Conservation (phyloP, 1,140 invertebrate species). For the Tetragonula clypearis region DNA sequence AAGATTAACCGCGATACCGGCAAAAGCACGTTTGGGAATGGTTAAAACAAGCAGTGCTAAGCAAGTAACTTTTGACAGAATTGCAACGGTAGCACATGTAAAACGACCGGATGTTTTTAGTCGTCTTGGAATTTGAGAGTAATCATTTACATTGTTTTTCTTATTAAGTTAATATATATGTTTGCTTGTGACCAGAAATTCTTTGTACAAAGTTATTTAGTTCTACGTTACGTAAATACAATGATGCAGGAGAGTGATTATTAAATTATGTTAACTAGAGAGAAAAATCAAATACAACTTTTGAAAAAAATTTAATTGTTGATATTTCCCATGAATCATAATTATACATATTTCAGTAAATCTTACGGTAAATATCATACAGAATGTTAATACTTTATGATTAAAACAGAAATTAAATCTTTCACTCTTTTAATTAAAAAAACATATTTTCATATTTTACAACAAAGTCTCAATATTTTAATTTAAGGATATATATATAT, state of each 20-base stretch:
- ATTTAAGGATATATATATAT: neutral
- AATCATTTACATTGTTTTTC: conserved; percentile 5
- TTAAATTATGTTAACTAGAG: conserved; percentile 17
- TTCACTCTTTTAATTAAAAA: neutral
- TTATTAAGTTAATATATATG: conserved; percentile 14
- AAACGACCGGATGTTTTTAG: conserved; percentile 79
- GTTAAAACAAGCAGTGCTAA: conserved; percentile 60
- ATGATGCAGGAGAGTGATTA: conserved; percentile 4
- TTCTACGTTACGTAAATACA: conserved; percentile 37
- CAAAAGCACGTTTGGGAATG: conserved; percentile 77
- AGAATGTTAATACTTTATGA: neutral
- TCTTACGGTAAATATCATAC: conserved; percentile 3
- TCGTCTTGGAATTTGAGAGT: conserved; percentile 76
- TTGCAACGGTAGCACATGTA: conserved; percentile 71
- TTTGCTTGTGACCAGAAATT: conserved; percentile 27
- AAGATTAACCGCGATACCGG: conserved; percentile 70
- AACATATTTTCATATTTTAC: neutral
- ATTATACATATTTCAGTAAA: conserved; percentile 6
- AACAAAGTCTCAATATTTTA: neutral
- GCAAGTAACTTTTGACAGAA: conserved; percentile 79
- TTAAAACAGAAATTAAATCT: conserved; percentile 5
- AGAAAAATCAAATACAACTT: conserved; percentile 16
- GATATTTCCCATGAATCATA: neutral
- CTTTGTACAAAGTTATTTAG: conserved; percentile 59
- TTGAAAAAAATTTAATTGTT: conserved; percentile 5